These are phyloP conservation scores for Heliconius congener DNA, from an alignment of 1,140 invertebrate genomes.

Conservation along the genomic window DNA sequence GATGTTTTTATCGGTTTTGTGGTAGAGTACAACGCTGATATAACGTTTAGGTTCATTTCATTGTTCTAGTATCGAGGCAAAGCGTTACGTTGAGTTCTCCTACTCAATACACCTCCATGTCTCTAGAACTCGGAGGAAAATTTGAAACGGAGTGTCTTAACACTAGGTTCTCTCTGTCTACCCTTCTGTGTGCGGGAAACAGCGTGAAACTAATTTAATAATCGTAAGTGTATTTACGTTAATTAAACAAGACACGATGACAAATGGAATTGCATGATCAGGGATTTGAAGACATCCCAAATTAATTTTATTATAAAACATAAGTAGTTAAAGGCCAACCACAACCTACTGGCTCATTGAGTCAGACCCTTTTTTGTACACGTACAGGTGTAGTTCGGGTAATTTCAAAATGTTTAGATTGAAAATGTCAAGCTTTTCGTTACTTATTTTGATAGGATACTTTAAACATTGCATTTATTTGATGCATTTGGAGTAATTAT, in stretches of 20 bases:
- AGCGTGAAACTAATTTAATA: no score
- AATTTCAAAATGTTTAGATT: neutral
- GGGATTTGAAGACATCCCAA: neutral
- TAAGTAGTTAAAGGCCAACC: neutral
- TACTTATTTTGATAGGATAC: neutral
- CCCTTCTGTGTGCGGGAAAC: no score
- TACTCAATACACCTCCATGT: no score
- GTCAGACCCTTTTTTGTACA: neutral
- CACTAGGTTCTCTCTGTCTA: no score
- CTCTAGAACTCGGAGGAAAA: no score
- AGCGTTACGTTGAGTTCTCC: no score
- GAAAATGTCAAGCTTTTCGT: neutral
- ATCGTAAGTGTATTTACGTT: no score
- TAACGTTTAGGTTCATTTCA: no score
- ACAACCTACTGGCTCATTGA: neutral
- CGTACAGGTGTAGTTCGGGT: neutral
- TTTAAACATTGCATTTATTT: neutral
- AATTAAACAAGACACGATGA: neutral
- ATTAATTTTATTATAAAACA: neutral
- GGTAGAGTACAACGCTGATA: no score
- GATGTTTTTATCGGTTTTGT: no score
- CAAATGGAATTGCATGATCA: neutral
- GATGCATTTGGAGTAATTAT: neutral
- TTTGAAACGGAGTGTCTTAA: no score
- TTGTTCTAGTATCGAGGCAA: no score